phyloP scores from a whole-genome alignment of 1,140 invertebrate genomes.

The Leucophenga varia region DNA sequence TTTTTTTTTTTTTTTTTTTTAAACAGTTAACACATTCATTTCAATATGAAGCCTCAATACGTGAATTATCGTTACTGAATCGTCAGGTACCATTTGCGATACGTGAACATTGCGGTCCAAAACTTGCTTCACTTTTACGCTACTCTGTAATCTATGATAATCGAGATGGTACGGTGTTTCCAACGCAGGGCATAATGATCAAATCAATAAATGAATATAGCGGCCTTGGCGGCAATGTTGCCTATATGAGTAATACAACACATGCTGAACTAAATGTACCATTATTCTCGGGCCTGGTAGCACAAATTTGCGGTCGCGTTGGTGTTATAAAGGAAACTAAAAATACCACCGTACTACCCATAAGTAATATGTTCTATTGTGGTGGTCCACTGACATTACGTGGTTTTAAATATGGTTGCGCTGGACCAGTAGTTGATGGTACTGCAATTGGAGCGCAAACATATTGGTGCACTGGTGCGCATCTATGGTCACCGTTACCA shows the following conservation, averaged over 20 bases:
- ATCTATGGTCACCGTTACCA: conserved; percentile 50
- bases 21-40: conserved; percentile 46
- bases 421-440: conserved; percentile 46
- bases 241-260: conserved; percentile 43
- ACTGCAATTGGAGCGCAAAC: conserved; percentile 47
- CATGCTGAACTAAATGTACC: conserved; percentile 51
- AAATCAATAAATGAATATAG: conserved; percentile 48
- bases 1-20: conserved; percentile 1
- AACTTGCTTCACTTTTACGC: conserved; percentile 46
- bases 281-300: conserved; percentile 38
- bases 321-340: conserved; percentile 42
- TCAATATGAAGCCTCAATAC: conserved; percentile 50
- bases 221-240: conserved; percentile 47
- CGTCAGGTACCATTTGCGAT: conserved; percentile 50
- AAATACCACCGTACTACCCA: conserved; percentile 38
- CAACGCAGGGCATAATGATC: conserved; percentile 41
- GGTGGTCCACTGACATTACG: conserved; percentile 48
- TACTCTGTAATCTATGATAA: conserved; percentile 45
- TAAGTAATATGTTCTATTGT: conserved; percentile 47
- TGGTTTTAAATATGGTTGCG: conserved; percentile 48
- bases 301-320: conserved; percentile 46
- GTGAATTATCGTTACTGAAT: conserved; percentile 36
- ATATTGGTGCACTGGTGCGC: conserved; percentile 47
- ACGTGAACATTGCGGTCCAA: conserved; percentile 50
- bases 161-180: conserved; percentile 47